Percentiles rank a stretch among this genome's conserved stretches.
Conservation (phyloP, 2,797 vertebrate species). For the Neosilurus mollespiculum region DNA sequence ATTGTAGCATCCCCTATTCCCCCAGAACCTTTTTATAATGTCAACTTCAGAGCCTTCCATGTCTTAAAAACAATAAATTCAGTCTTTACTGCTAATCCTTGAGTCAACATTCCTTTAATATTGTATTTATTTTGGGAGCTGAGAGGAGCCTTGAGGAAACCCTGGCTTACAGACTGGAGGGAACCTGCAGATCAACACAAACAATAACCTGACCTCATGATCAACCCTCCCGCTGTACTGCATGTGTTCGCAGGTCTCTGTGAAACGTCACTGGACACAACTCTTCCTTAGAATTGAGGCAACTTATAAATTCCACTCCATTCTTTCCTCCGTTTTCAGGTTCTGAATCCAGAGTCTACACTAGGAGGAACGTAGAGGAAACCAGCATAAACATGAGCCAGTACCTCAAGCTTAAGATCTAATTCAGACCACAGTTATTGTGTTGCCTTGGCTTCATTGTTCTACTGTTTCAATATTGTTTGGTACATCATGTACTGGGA, state of each 20-base stretch:
- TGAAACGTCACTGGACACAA: no score
- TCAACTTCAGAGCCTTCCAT: conserved; percentile 57
- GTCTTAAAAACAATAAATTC: conserved; percentile 73
- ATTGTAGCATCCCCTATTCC: conserved; percentile 53
- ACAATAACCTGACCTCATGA: no score
- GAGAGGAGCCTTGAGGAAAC: no score
- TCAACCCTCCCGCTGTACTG: no score
- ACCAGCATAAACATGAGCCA: background rate
- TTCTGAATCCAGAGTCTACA: background rate
- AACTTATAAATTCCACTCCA: no score
- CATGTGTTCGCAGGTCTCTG: no score
- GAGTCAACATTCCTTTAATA: background rate
- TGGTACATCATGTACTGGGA: no score
- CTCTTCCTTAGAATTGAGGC: no score
- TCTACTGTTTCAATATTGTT: background rate
- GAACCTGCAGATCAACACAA: no score
- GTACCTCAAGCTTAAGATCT: background rate
- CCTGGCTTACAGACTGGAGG: no score
- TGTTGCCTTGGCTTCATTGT: background rate
- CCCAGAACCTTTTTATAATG: conserved; percentile 59
- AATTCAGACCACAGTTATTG: background rate
- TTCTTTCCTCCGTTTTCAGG: no score
- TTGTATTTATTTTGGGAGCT: no score
- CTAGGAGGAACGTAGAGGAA: background rate
- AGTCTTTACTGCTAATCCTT: conserved; percentile 53